Percentiles rank a stretch among this genome's conserved stretches.
These are phyloP conservation scores for Urocolius indicus DNA, from an alignment of 2,113 vertebrate genomes.

Conservation along the genomic window DNA sequence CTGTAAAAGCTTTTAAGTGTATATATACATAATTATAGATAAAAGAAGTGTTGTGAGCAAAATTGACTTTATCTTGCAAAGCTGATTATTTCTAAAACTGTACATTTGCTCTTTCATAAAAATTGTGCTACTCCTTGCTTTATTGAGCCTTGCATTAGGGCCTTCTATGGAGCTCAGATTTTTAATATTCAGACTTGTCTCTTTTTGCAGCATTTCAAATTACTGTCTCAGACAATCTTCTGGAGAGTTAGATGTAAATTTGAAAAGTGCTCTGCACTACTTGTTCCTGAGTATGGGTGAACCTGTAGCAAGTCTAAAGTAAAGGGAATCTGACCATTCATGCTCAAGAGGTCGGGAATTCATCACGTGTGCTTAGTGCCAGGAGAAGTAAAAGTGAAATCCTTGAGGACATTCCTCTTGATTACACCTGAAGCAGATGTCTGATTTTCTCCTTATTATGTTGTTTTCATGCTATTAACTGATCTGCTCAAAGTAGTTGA, in stretches of 20 bases:
- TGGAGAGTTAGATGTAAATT: background rate
- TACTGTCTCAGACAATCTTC: background rate
- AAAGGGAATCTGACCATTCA: background rate
- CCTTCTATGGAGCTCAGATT: background rate
- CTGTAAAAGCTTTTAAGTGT: background rate
- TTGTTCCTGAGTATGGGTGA: background rate
- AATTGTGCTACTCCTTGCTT: too few relatives aligned
- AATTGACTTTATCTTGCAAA: background rate
- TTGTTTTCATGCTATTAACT: conserved; percentile 64
- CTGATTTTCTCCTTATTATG: conserved; percentile 51
- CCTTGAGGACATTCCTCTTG: background rate
- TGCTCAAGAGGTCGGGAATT: background rate
- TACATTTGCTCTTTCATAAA: background rate
- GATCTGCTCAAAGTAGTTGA: conserved; percentile 1
- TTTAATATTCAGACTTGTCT: background rate
- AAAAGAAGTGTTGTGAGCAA: background rate
- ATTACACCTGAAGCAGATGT: conserved; percentile 5
- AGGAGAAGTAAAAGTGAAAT: background rate
- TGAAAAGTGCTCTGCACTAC: background rate
- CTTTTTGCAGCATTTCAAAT: background rate
- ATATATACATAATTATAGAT: background rate
- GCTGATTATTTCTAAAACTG: background rate
- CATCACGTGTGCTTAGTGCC: background rate
- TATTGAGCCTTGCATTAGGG: background rate
- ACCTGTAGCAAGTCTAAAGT: background rate